These are phyloP conservation scores for Thomomys bottae DNA, from an alignment of 2,113 vertebrate genomes.

Conservation along the genomic window DNA sequence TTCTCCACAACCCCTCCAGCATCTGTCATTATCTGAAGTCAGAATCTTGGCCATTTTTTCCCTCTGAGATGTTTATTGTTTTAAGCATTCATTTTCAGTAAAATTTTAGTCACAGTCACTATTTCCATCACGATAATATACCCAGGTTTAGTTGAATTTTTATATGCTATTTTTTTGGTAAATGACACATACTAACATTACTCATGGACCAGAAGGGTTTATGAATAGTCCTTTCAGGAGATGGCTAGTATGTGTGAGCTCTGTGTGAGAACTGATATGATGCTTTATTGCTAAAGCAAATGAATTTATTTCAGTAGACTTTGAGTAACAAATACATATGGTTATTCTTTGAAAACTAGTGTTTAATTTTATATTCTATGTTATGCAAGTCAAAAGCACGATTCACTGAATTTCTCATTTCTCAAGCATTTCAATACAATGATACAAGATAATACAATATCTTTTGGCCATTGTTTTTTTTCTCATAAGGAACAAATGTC, in stretches of 20 bases:
- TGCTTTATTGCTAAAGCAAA: neutral
- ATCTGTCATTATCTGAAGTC: too few species aligned
- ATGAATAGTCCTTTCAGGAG: neutral
- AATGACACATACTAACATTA: neutral
- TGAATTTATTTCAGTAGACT: neutral
- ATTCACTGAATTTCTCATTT: neutral
- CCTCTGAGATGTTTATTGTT: neutral
- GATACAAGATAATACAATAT: neutral
- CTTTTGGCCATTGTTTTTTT: neutral
- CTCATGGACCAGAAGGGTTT: neutral
- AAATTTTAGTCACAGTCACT: neutral
- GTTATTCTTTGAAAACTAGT: slow-evolving; percentile 29
- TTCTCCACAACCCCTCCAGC: too few species aligned
- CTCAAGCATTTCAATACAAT: neutral
- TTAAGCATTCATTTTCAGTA: neutral
- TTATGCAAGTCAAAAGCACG: neutral
- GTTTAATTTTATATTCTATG: neutral
- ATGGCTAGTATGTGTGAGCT: neutral
- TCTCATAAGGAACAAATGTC: neutral
- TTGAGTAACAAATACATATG: neutral
- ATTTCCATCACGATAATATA: slow-evolving; percentile 33
- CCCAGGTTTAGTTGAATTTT: neutral
- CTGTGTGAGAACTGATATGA: neutral
- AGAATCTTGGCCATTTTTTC: too few species aligned
- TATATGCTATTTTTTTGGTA: neutral